A percentile compares a stretch with the other conserved stretches of the same genome.
These are phyloP conservation scores for Lucilia sericata DNA, from an alignment of 1,140 invertebrate genomes.

Conservation along the genomic window DNA sequence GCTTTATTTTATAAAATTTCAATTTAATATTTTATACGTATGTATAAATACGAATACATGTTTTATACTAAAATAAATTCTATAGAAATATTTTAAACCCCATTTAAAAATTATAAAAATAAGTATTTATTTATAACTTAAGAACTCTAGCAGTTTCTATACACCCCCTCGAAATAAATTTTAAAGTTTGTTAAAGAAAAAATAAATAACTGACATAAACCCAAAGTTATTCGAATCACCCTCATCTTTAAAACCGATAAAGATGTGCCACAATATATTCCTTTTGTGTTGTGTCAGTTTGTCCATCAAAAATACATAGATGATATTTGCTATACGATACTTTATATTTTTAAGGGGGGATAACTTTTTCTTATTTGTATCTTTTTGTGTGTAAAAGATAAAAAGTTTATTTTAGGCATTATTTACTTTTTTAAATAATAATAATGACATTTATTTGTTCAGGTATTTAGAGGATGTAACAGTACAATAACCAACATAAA, in stretches of 20 bases:
- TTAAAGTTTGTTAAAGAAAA: slow-evolving; percentile 2
- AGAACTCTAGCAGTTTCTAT: neutral
- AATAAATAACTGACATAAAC: neutral
- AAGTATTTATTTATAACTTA: neutral
- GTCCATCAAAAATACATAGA: slow-evolving; percentile 9
- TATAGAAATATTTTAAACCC: slow-evolving; percentile 17
- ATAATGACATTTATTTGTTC: slow-evolving; percentile 9
- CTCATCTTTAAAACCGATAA: slow-evolving; percentile 27
- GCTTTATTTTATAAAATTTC: slow-evolving; percentile 27
- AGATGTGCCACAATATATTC: neutral
- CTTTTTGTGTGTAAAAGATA: neutral
- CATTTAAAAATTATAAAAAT: slow-evolving; percentile 25
- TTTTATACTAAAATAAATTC: neutral
- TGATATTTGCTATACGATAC: neutral
- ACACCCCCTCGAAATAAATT: neutral
- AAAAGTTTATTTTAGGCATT: neutral
- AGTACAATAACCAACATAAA: neutral
- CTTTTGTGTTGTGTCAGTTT: neutral
- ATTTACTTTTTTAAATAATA: neutral
- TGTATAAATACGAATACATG: neutral
- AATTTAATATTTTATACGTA: slow-evolving; percentile 26
- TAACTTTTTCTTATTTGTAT: neutral
- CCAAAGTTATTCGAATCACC: slow-evolving; percentile 1
- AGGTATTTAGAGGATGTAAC: slow-evolving; percentile 8
- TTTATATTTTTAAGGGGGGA: neutral